phyloP scores from a whole-genome alignment of 2,888 invertebrate species.

The Scaptomyza tumidula region DNA sequence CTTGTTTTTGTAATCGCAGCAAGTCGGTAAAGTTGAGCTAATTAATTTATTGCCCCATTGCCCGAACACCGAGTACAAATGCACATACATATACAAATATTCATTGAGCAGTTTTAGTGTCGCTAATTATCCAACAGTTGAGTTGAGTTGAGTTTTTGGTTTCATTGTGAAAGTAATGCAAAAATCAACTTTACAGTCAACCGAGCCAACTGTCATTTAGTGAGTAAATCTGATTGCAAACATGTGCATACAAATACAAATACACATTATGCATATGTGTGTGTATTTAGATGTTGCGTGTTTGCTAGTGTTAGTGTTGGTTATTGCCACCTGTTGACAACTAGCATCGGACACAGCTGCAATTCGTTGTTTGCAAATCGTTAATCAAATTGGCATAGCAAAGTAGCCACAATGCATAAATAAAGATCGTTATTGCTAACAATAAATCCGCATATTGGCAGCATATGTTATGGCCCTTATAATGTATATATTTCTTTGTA shows the following conservation, averaged over 20 bases:
- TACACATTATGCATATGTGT: background rate
- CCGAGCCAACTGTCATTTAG: slow-evolving; percentile 15
- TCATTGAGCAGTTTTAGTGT: slow-evolving; percentile 55
- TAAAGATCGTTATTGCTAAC: slow-evolving; percentile 38
- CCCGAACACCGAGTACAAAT: slow-evolving; percentile 17
- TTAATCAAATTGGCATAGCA: slow-evolving; percentile 59
- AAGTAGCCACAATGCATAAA: slow-evolving; percentile 35
- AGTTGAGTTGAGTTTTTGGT: slow-evolving; percentile 59
- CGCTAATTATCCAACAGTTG: slow-evolving; percentile 68
- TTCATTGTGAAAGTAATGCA: slow-evolving; percentile 67
- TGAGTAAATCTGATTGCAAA: slow-evolving; percentile 51
- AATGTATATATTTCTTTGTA: slow-evolving; percentile 8
- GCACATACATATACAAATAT: slow-evolving; percentile 12
- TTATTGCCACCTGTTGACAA: slow-evolving; percentile 49
- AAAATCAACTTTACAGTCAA: slow-evolving; percentile 29
- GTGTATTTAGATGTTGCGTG: slow-evolving; percentile 29
- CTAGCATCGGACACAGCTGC: slow-evolving; percentile 46
- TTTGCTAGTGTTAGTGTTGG: slow-evolving; percentile 23
- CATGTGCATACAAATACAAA: slow-evolving; percentile 26
- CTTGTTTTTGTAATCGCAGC: slow-evolving; percentile 39
- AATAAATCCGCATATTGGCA: slow-evolving; percentile 26
- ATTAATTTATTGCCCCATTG: slow-evolving; percentile 68
- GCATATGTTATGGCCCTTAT: slow-evolving; percentile 40
- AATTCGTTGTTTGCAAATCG: slow-evolving; percentile 53
- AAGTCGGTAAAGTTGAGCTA: slow-evolving; percentile 47